Base-by-base conservation (phyloP, 2,888 invertebrate genomes). In the Mythimna vitellina region DNA sequence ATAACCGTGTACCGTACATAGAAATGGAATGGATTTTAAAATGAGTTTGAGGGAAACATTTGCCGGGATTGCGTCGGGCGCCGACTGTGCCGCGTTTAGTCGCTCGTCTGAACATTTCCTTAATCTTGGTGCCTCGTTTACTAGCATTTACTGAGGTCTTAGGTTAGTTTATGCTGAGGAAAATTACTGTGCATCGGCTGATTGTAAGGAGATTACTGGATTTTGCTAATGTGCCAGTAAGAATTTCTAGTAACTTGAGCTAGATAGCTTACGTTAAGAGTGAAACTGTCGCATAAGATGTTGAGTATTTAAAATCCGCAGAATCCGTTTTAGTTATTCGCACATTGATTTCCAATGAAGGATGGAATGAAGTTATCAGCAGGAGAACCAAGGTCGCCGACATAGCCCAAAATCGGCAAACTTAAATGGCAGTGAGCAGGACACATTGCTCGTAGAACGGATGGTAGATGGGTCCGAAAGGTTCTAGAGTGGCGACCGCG, bases 11-110 rank as follows among this genome's bases (percentile, higher is more conserved):
- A 78, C 61, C 22, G 84, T 78, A 86, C 84, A 86, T 81, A 81
- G 83, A 83, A 87, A 84, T 83, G 87, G 81, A 89, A 90, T 89
- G 87, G 85, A 88, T 89, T 89, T 88, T 86, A 85, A 88, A 90
- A 88, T 88, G 88, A 87, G 86, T 85, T 88, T 85, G 76, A 73
- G 35, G 82, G 82, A 80, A 86, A 74, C 76, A 82, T 84, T 84
- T 49, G 57, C 67, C 20, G 70, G 58, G 53, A 73, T 73, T 51
- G 74, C 65, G 49, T 29, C 66, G 35, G n/a, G 57, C 25, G 38
- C 0, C 29, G 25, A 22, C 69, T 64, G 38, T 49, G 72, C 61
- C 49, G 42, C 70, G 73, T 57, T 66, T 70, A 70, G 60, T 53
- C 66, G 29, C 60, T 32, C 51, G 61, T 46, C 60, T 58, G 51